A percentile compares a stretch with the other conserved stretches of the same genome.
These are phyloP conservation scores for Mythimna pallens DNA, from an alignment of 2,888 invertebrate species.

Conservation along the genomic window DNA sequence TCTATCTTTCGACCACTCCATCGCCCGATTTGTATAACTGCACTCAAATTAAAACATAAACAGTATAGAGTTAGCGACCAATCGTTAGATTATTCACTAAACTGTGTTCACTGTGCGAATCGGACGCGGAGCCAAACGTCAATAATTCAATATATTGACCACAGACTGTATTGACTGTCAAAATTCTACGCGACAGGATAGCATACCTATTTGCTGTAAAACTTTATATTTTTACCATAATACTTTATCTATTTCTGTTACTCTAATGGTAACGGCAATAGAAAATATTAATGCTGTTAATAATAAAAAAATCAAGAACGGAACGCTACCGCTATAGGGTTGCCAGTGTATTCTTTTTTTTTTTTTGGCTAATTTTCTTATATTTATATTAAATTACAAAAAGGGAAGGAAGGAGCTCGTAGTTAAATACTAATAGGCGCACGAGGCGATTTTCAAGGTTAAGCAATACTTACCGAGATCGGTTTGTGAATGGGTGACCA, in stretches of 20 bases:
- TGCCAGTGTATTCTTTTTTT: slow-evolving; percentile 2
- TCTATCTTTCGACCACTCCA: slow-evolving; percentile 89
- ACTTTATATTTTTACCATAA: slow-evolving; percentile 15
- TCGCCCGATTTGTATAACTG: slow-evolving; percentile 67
- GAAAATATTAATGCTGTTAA: neutral
- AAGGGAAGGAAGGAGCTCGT: too few relatives aligned
- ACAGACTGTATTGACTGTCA: too few relatives aligned
- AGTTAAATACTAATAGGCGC: too few relatives aligned
- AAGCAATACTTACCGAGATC: too few relatives aligned
- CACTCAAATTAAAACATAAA: slow-evolving; percentile 68
- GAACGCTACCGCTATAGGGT: slow-evolving; percentile 4
- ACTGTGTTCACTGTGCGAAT: slow-evolving; percentile 40
- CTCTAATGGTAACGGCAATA: neutral
- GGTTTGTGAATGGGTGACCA: too few relatives aligned
- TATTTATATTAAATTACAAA: too few relatives aligned
- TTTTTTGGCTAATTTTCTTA: neutral
- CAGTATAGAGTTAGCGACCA: slow-evolving; percentile 72
- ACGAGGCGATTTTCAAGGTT: too few relatives aligned
- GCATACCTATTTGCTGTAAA: too few relatives aligned
- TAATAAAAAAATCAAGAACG: neutral
- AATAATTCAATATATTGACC: slow-evolving; percentile 23
- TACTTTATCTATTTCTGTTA: slow-evolving; percentile 1
- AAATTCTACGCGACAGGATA: slow-evolving; percentile 6
- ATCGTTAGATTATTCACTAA: slow-evolving; percentile 77
- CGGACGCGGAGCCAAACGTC: slow-evolving; percentile 28